Evolutionary conservation across 2,797 vertebrate genomes (phyloP), one percentile per base, ranked within the genome.

Genomic region (Pachyuromys duprasi): DNA sequence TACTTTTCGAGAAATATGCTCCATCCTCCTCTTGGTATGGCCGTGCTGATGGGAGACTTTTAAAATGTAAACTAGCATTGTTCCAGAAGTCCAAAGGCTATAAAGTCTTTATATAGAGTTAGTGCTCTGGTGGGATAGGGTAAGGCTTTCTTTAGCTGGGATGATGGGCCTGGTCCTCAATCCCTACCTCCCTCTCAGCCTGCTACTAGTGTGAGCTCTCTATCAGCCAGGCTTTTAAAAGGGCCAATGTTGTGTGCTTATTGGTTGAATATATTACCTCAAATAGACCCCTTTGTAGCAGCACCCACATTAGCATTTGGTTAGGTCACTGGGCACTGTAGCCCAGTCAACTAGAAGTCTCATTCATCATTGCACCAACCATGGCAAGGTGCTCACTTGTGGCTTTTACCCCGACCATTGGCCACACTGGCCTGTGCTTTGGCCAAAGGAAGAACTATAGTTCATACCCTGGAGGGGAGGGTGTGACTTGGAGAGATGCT

Each of bases 401-500:
- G 60, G 36, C 26, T 36, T 36, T 26, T 53, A 24, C 5, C 57
- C 42, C 24, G 76, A 45, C 20, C 42, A 6, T 55, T 60, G 63
- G 67, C 36, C 72, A 72, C 22, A 0, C 17, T 4, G 39, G 39
- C 45, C 31, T 8, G 8, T n/a, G 83, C 65, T 94, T 86, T 20
- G 31, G 33, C 8, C 65, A 42, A 45, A 39, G 49, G 5, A 39
- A n/a, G 75, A 80, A 36, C 3, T 0, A 5, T 6, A 2, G 33
- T 53, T 55, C 33, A 12, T 39, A 12, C 24, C n/a, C 1, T 14
- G 62, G 75, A 7, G 36, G 12, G 8, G 20, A 0, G 79, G 36
- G 8, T 2, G 0, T 5, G 74, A 0, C n/a, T 15, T 5, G 33
- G 13, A 57, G 53, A 0, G 0, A 13, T 3, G 2, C 31, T 2